phyloP scores from a whole-genome alignment of 2,113 vertebrate genomes.

The Mustela nigripes region DNA sequence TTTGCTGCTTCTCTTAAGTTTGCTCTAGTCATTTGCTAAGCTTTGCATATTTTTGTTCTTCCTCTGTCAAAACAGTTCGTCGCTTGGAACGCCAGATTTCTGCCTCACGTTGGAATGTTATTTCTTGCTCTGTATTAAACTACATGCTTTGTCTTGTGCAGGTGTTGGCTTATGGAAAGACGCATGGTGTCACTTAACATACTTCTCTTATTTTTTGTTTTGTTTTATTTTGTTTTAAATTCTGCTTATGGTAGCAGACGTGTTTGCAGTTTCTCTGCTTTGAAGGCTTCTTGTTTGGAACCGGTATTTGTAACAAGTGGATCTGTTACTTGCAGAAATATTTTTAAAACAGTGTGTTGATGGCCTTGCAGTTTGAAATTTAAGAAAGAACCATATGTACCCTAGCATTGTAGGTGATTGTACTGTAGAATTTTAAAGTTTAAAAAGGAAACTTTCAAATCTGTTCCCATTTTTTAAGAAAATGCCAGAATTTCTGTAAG shows the following conservation, averaged over 20 bases:
- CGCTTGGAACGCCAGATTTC: conserved; percentile 93
- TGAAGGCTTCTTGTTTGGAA: conserved; percentile 89
- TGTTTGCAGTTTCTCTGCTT: conserved; percentile 90
- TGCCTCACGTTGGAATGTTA: conserved; percentile 90
- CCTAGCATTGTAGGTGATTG: conserved; percentile 67
- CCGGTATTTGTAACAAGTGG: conserved; percentile 85
- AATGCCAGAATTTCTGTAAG: conserved; percentile 61
- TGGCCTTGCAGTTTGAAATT: conserved; percentile 80
- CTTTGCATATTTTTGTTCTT: conserved; percentile 93
- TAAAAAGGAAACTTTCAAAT: conserved; percentile 54
- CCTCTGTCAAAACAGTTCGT: conserved; percentile 93
- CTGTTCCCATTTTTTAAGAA: conserved; percentile 27
- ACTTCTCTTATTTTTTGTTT: conserved; percentile 87
- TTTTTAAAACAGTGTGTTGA: conserved; percentile 76
- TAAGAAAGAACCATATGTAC: conserved; percentile 70
- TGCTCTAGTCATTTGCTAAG: conserved; percentile 91
- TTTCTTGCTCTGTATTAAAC: conserved; percentile 92
- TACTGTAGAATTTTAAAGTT: conserved; percentile 74
- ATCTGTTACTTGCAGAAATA: conserved; percentile 91
- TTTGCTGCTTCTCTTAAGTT: conserved; percentile 90
- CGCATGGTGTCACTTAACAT: conserved; percentile 93
- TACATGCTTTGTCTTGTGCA: conserved; percentile 94
- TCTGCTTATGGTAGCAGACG: conserved; percentile 88
- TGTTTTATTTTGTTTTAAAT: conserved; percentile 83
- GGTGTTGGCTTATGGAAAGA: conserved; percentile 95